Conservation (phyloP, 2,797 vertebrate genomes). For the Micromesistius poutassou region DNA sequence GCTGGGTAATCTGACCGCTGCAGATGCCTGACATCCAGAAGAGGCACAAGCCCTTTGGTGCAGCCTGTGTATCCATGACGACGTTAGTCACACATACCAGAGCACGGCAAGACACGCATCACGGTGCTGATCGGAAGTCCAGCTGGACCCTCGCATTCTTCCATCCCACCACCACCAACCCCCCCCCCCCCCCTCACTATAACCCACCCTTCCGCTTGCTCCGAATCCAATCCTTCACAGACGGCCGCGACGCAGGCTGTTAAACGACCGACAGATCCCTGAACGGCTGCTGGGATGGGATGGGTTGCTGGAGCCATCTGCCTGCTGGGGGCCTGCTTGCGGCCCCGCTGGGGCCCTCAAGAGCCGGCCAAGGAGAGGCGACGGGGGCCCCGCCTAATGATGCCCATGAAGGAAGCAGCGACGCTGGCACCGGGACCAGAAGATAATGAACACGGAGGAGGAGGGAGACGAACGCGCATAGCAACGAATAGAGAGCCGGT, state of each 20-base stretch:
- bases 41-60: constrained; percentile 37
- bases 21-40: neutral
- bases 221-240: constrained; percentile 63
- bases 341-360: constrained; percentile 43
- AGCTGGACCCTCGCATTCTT: constrained; percentile 54
- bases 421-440: constrained; percentile 33
- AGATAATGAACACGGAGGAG: constrained; percentile 7
- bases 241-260: constrained; percentile 41
- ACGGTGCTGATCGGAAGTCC: constrained; percentile 30
- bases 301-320: constrained; percentile 32
- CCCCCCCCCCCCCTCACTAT: neutral
- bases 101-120: constrained; percentile 54
- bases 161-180: no score
- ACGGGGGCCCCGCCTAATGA: constrained; percentile 43
- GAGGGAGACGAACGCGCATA: neutral
- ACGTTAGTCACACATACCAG: constrained; percentile 73
- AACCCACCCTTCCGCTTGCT: constrained; percentile 19
- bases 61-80: constrained; percentile 49
- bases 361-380: constrained; percentile 39
- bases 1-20: neutral
- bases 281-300: neutral
- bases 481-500: constrained; percentile 13
- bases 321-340: constrained; percentile 40
- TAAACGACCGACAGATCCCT: constrained; percentile 53
- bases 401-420: constrained; percentile 41